Conservation (phyloP, 2,113 vertebrate species). For the Forbesichthys papilliferus region DNA sequence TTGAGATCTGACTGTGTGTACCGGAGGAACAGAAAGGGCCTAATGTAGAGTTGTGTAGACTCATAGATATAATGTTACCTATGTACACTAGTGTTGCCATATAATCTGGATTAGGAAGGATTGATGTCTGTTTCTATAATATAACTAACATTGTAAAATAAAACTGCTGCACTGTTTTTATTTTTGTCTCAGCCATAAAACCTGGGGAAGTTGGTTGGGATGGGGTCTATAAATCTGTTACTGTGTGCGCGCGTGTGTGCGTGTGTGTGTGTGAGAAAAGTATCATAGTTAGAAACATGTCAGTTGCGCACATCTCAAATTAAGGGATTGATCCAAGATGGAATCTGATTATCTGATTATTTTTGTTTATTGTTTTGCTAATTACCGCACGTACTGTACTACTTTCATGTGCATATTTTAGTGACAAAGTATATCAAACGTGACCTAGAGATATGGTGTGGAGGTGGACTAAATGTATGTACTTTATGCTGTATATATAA, state of each 20-base stretch:
- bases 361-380: slow-evolving; percentile 83
- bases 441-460: slow-evolving; percentile 82
- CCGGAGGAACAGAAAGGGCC: slow-evolving; percentile 27
- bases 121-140: slow-evolving; percentile 53
- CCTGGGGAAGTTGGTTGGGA: slow-evolving; percentile 52
- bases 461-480: slow-evolving; percentile 88
- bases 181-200: slow-evolving; percentile 53
- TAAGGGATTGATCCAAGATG: slow-evolving; percentile 44
- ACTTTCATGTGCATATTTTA: slow-evolving; percentile 88
- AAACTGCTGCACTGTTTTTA: slow-evolving; percentile 65
- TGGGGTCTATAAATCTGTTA: slow-evolving; percentile 53
- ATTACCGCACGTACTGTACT: slow-evolving; percentile 80
- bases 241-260: slow-evolving; percentile 35
- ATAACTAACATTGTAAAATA: slow-evolving; percentile 57
- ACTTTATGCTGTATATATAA: slow-evolving; percentile 92
- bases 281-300: slow-evolving; percentile 44
- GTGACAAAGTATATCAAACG: slow-evolving; percentile 86
- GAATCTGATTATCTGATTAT: slow-evolving; percentile 77
- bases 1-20: slow-evolving; percentile 80
- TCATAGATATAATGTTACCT: slow-evolving; percentile 45
- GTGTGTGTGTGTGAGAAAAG: slow-evolving; percentile 46
- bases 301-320: slow-evolving; percentile 38
- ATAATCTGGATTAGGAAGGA: slow-evolving; percentile 56
- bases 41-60: slow-evolving; percentile 42
- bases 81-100: slow-evolving; percentile 60